A percentile compares a stretch with the other conserved stretches of the same genome.
Evolutionary conservation across 2,113 vertebrate species (phyloP).

Genomic region (Etia nguti): DNA sequence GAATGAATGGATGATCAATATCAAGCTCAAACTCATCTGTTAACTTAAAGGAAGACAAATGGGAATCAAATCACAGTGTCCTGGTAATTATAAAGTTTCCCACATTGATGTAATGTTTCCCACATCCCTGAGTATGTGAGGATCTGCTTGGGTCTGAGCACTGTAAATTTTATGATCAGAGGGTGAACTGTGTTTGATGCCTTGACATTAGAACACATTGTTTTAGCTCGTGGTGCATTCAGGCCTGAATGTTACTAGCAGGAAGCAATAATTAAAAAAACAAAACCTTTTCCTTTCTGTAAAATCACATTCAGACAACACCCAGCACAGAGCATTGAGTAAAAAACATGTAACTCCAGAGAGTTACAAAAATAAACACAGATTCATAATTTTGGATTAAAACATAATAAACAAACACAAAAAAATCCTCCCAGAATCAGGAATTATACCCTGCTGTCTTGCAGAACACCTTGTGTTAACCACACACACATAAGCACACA

Average conservation of each 20-base stretch:
- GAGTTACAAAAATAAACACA: neutral
- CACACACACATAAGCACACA: conserved; percentile 1
- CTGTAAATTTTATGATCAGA: neutral
- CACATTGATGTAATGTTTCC: neutral
- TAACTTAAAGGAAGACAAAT: neutral
- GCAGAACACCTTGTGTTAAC: conserved; percentile 24
- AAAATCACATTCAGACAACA: neutral
- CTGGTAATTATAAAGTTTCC: neutral
- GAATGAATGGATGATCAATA: neutral
- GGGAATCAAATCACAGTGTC: neutral
- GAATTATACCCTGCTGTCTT: neutral
- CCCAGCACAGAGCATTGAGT: neutral
- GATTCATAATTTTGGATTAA: neutral
- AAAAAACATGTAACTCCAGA: neutral
- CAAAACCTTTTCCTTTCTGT: accelerated
- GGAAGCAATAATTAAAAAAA: neutral
- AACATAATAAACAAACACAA: neutral
- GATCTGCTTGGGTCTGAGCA: neutral
- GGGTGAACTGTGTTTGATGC: neutral
- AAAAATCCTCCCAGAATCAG: neutral
- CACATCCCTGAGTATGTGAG: neutral
- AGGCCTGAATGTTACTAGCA: neutral
- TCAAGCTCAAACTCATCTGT: neutral
- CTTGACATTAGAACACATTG: neutral
- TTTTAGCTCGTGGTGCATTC: neutral